Percentiles rank a stretch among this genome's conserved stretches.
Evolutionary conservation across 2,113 vertebrate genomes (phyloP).

Genomic region (Bufo bufo): DNA sequence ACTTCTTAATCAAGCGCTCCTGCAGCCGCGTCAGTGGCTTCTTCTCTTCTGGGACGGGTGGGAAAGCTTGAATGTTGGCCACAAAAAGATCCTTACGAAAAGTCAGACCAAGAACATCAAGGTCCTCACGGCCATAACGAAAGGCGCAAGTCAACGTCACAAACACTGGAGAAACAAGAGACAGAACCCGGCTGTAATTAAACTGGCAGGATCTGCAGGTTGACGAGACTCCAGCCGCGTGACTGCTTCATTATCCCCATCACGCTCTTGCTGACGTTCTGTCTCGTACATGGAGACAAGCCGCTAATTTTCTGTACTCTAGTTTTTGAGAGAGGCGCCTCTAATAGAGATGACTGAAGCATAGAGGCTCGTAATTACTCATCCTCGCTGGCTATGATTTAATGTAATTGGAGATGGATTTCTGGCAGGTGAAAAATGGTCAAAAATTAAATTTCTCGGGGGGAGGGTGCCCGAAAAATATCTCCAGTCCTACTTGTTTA

Average conservation of each 20-base stretch:
- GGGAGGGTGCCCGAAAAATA: neutral
- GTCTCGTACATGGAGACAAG: neutral
- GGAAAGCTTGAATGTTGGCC: conserved; percentile 88
- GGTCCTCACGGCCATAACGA: conserved; percentile 93
- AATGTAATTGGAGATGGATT: neutral
- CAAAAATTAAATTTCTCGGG: neutral
- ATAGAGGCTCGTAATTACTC: neutral
- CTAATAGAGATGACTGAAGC: too few species aligned
- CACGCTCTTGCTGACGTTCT: neutral
- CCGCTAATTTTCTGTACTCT: neutral
- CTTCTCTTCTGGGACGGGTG: conserved; percentile 81
- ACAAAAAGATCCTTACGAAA: conserved; percentile 95
- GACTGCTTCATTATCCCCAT: neutral
- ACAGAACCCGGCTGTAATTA: neutral
- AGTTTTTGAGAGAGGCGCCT: neutral
- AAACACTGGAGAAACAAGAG: conserved; percentile 75
- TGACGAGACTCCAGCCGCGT: neutral
- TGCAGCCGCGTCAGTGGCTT: conserved; percentile 87
- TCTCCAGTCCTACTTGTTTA: neutral
- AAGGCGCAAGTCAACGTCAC: conserved; percentile 95
- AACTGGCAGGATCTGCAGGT: neutral
- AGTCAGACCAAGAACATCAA: conserved; percentile 93
- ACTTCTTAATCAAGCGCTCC: conserved; percentile 92
- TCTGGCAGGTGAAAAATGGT: neutral
- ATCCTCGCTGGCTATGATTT: too few species aligned